These are phyloP conservation scores for Lophotriccus pileatus DNA, from an alignment of 2,797 vertebrate species.

Conservation along the genomic window DNA sequence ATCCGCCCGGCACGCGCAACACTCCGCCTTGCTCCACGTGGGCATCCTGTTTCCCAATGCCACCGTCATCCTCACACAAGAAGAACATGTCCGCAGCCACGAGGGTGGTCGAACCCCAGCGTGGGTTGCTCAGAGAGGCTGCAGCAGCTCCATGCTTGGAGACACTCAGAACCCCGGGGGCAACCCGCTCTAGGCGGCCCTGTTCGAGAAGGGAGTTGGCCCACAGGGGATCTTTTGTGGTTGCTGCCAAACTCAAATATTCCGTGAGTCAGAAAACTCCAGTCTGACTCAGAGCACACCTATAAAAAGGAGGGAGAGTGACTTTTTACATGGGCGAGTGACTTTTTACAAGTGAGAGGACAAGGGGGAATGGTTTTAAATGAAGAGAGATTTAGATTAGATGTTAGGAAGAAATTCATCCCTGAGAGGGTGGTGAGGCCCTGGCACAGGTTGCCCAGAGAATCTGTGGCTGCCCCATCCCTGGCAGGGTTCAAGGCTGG, in stretches of 20 bases:
- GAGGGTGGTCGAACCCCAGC: background rate
- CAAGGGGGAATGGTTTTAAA: background rate
- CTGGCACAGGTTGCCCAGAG: background rate
- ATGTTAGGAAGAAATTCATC: background rate
- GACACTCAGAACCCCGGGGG: background rate
- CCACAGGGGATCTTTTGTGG: background rate
- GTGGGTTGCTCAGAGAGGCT: background rate
- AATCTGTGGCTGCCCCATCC: background rate
- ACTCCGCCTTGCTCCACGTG: background rate
- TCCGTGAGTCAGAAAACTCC: background rate
- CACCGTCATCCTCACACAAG: background rate
- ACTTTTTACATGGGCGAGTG: background rate
- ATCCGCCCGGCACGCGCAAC: conserved; percentile 19
- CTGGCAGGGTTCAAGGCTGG: background rate
- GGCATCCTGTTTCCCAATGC: conserved; percentile 30
- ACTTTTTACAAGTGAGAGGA: background rate
- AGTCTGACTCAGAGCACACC: background rate
- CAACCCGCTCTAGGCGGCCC: background rate
- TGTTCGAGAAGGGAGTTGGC: background rate
- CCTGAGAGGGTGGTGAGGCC: background rate
- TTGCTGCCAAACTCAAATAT: background rate
- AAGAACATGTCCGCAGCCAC: background rate
- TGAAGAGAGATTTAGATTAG: background rate
- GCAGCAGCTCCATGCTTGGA: rapidly evolving
- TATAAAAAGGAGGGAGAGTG: background rate